A percentile compares a stretch with the other conserved stretches of the same genome.
These are phyloP conservation scores for Eilema griseolum DNA, from an alignment of 2,888 invertebrate species.

Conservation along the genomic window DNA sequence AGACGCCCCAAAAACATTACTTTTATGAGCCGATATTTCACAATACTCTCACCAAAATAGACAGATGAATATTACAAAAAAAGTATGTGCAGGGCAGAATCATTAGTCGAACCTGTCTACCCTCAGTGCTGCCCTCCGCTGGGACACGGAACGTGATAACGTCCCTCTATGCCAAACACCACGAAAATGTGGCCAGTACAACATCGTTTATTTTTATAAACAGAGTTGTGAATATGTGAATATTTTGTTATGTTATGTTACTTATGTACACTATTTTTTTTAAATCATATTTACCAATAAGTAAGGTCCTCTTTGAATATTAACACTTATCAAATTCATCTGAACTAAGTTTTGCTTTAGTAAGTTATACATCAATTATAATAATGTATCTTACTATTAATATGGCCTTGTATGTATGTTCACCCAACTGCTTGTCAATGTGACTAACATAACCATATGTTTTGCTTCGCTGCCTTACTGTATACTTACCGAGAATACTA, in stretches of 20 bases:
- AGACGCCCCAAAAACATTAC: not conserved
- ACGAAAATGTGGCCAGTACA: slow-evolving; percentile 46
- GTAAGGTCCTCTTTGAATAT: not conserved
- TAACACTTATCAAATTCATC: no score
- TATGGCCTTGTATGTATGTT: not conserved
- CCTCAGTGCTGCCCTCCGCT: slow-evolving; percentile 59
- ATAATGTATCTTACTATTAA: not conserved
- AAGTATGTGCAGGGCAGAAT: slow-evolving; percentile 61
- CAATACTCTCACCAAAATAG: slow-evolving; percentile 18
- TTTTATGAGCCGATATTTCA: slow-evolving; percentile 23
- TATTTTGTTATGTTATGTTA: fast-evolving
- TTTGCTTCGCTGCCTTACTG: not conserved
- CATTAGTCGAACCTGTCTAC: slow-evolving; percentile 66
- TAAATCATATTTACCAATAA: not conserved
- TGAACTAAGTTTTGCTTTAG: no score
- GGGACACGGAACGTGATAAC: slow-evolving; percentile 68
- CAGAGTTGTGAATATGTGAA: not conserved
- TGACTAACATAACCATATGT: not conserved
- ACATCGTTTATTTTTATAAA: slow-evolving; percentile 14
- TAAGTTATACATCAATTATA: no score
- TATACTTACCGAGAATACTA: not conserved
- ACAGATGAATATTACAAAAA: slow-evolving; percentile 41
- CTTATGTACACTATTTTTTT: not conserved
- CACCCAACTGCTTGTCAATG: no score
- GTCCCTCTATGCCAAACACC: slow-evolving; percentile 59